These are phyloP conservation scores for Pempheris klunzingeri DNA, from an alignment of 2,797 vertebrate genomes.

Conservation along the genomic window DNA sequence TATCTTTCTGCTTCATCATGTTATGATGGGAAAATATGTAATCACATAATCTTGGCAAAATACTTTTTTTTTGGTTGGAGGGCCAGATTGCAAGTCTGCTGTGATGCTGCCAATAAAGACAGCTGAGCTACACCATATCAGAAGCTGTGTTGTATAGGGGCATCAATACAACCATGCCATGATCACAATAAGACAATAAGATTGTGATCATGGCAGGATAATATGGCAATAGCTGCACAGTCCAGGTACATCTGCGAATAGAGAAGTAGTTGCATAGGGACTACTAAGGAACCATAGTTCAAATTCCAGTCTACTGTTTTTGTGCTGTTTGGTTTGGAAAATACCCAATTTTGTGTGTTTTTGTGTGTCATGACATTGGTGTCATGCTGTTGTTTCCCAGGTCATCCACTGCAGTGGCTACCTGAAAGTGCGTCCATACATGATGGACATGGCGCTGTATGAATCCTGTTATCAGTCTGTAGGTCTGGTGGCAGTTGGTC, in stretches of 20 bases:
- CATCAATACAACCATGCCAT: too few species aligned
- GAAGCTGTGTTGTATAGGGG: background rate
- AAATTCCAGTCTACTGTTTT: background rate
- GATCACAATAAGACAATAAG: too few species aligned
- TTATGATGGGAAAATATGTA: background rate
- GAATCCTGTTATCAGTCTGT: conserved; percentile 94
- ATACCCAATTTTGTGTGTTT: too few species aligned
- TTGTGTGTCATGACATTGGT: background rate
- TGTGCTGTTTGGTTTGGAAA: background rate
- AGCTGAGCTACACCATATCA: background rate
- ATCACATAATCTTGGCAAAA: background rate
- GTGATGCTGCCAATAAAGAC: background rate
- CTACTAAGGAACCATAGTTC: background rate
- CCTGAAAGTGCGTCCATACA: conserved; percentile 92
- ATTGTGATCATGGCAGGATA: background rate
- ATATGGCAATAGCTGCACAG: too few species aligned
- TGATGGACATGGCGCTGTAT: conserved; percentile 91
- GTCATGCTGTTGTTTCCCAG: conserved; percentile 71
- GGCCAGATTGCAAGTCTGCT: background rate
- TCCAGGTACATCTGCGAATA: too few species aligned
- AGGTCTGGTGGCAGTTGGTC: conserved; percentile 94
- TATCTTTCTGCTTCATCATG: background rate
- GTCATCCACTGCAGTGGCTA: conserved; percentile 98
- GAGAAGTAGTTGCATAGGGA: background rate
- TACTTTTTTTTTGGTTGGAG: background rate